Conservation (phyloP, 92 coral and sea anemone genomes). For the Palythoa caribaeorum region DNA sequence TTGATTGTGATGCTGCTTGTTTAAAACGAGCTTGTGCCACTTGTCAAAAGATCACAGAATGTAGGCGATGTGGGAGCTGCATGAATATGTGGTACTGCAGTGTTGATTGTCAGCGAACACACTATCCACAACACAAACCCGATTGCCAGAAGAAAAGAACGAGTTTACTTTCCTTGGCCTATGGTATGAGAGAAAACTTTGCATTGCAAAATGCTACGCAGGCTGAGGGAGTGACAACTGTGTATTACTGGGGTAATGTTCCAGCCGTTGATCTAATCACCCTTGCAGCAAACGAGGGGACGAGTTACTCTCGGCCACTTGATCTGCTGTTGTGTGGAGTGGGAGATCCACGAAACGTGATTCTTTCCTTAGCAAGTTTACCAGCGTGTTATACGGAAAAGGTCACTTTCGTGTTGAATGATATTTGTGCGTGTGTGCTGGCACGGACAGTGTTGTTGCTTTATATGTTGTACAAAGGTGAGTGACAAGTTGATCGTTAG, state of each 20-base stretch:
- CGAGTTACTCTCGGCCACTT: conserved; percentile 55
- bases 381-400: conserved; percentile 43
- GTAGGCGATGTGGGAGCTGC: conserved; percentile 67
- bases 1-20: conserved; percentile 62
- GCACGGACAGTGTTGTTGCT: conserved; percentile 80
- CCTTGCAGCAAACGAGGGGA: conserved; percentile 78
- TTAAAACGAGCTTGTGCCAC: conserved; percentile 49
- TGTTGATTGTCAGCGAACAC: conserved; percentile 59
- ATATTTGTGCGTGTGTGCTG: conserved; percentile 67
- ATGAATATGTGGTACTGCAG: conserved; percentile 66
- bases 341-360: conserved; percentile 80
- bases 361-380: conserved; percentile 61
- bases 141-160: conserved; percentile 59
- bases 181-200: no score
- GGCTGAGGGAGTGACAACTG: neutral
- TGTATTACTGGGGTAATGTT: conserved; percentile 83
- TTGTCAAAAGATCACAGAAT: conserved; percentile 48
- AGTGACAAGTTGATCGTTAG: neutral
- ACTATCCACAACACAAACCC: conserved; percentile 64
- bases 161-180: conserved; percentile 20
- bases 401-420: conserved; percentile 75
- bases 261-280: conserved; percentile 81
- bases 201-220: neutral
- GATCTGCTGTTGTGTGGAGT: conserved; percentile 79
- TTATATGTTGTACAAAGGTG: conserved; percentile 77